Base-by-base conservation (phyloP, 1,140 invertebrate genomes). In the Chrysomallon squamiferum region DNA sequence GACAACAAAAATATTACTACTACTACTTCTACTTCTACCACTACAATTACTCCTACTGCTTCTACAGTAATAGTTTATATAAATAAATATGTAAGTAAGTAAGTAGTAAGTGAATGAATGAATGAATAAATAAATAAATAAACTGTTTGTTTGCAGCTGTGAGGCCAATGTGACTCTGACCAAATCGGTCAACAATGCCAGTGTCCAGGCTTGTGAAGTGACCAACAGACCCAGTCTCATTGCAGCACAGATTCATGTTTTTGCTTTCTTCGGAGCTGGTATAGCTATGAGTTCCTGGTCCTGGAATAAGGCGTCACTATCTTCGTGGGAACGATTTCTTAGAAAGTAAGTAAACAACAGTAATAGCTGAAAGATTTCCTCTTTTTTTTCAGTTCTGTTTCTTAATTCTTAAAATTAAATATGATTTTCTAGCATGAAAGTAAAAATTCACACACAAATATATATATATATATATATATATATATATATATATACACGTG, bases 241-340 rank as follows among this genome's bases (percentile, higher is more conserved):
- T 5, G 90, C 94, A 74, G 83, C 94, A 62, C 92, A 95, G 78
- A 79, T 95, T 47, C 93, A 95, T 79, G 85, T 96, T 66, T 79
- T 96, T 52, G 89, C 92, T 50, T 88, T 93, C 33, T 96, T 96
- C 86, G 91, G 90, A 61, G 89, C 91, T 52, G 93, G 93, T 32
- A 89, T 95, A 64, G 87, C 93, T n/a, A 94, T 96, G 92, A 93
- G 93, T 4, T 93, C 92, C 3, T 97, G 94, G 93, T 92, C 94
- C 27, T 96, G 93, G 93, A 96, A 93, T 32, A 88, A 89, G 41
- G 91, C 92, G 25, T 93, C 93, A 0, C 79, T 93, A 2, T 89
- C 92, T 66, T 90, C 91, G 0, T 97, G 95, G 95, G 89, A 90
- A 59, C 87, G 93, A 70, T 95, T 93, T 82, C 86, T 95, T 32